These are phyloP conservation scores for Eulemur macaco DNA, from an alignment of 2,113 vertebrate species.

Conservation along the genomic window DNA sequence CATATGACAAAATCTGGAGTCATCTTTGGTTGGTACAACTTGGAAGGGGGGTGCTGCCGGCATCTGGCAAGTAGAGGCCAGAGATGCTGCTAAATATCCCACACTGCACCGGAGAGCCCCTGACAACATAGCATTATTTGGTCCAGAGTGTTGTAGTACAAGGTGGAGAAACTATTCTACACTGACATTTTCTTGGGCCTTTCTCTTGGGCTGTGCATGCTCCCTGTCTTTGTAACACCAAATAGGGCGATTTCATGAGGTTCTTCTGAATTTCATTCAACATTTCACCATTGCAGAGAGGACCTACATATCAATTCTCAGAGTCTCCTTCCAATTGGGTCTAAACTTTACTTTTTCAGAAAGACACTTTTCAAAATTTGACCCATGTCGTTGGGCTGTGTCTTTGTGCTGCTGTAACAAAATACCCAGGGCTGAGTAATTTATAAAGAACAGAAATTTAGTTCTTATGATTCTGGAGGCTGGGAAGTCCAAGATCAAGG, in stretches of 20 bases:
- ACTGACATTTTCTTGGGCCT: neutral
- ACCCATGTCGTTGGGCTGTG: neutral
- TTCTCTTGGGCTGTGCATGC: neutral
- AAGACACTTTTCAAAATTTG: neutral
- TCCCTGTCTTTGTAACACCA: neutral
- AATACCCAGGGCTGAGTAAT: neutral
- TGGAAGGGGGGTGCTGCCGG: neutral
- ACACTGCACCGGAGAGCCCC: neutral
- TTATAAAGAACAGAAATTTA: neutral
- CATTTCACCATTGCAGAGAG: neutral
- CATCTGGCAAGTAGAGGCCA: neutral
- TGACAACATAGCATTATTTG: neutral
- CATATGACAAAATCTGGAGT: neutral
- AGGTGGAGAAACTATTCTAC: neutral
- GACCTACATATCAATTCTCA: neutral
- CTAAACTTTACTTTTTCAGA: neutral
- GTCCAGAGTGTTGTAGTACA: neutral
- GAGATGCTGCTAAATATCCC: neutral
- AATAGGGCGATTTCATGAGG: neutral
- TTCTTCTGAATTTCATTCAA: neutral
- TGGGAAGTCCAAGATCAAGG: neutral
- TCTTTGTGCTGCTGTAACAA: neutral
- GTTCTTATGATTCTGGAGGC: neutral
- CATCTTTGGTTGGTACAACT: neutral
- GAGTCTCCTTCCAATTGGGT: neutral